Evolutionary conservation across 2,888 invertebrate genomes (phyloP), one percentile per base, ranked within the genome.

Genomic region (Cephus rjabovi): DNA sequence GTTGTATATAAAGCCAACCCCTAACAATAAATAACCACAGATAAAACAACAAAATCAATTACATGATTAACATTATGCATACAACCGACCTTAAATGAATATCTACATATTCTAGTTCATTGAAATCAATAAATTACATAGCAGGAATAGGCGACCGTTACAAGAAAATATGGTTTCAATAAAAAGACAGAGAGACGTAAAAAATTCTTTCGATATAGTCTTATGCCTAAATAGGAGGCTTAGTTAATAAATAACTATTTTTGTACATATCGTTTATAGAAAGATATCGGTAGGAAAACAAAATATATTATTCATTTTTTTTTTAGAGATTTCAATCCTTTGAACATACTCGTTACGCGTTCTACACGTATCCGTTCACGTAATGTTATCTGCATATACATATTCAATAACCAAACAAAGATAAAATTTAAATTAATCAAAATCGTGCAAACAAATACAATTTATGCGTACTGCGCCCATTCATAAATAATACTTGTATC

Each of bases 381-480:
- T 37, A 37, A 15, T 37, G 12, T 40, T 40, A 40, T 40, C 15
- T 15, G 6, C 15, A 6, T 40, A 40, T 4, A 34, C 34, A 40
- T 37, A 12, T 15, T 4, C 15, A 40, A 37, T 12, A 40, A 40
- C 15, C 15, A 6, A 40, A 40, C 40, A 6, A 40, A 40, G 40
- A 40, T 40, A 40, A 40, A 40, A 40, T 40, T 40, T 40, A 15
- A 76, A 34, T 9, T 15, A 75, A 75, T 34, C n/a, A 37, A 71
- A 75, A 56, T 69, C 33, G 31, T 73, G 40, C 34, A 78, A 56
- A 34, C 73, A 30, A 70, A 30, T 74, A 40, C 23, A 71, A 77
- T 35, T 76, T 56, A 74, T 75, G 73, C 56, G 70, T 77, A 73
- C 40, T 3, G 12, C 40, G 34, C 69, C 3, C 34, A 74, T 37